phyloP scores from a whole-genome alignment of 35 echinoderm and acorn worm genomes.

The Patiria miniata region DNA sequence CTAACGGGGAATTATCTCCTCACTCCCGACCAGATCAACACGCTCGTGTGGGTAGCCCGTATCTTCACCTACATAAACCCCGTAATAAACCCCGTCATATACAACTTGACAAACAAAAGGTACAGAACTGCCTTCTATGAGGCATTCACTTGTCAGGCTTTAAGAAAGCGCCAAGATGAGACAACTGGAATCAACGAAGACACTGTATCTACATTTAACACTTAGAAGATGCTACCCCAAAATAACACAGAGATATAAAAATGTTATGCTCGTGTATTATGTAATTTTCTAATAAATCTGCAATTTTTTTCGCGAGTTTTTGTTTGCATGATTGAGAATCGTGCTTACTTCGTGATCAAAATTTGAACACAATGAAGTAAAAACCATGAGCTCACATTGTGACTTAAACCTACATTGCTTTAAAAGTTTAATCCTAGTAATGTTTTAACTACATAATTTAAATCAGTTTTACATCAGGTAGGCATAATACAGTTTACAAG shows the following conservation, averaged over 20 bases:
- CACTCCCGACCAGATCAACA: slow-evolving; percentile 6
- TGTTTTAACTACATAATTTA: too few relatives aligned
- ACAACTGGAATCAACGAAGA: neutral
- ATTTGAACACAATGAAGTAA: too few relatives aligned
- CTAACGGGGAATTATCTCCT: slow-evolving; percentile 22
- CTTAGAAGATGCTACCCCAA: neutral
- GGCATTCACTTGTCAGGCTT: neutral
- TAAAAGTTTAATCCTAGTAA: too few relatives aligned
- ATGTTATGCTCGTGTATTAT: neutral
- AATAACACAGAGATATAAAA: neutral
- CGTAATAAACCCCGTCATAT: slow-evolving; percentile 64
- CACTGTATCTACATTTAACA: neutral
- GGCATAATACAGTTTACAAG: too few relatives aligned
- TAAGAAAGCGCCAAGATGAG: neutral
- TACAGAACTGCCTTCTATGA: slow-evolving; percentile 56
- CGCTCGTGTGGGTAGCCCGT: slow-evolving; percentile 27
- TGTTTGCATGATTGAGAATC: too few relatives aligned
- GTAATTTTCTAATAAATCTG: too few relatives aligned
- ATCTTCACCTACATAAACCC: slow-evolving; percentile 72
- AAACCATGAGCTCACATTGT: too few relatives aligned
- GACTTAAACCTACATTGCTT: too few relatives aligned
- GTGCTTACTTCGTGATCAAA: too few relatives aligned
- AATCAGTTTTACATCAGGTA: too few relatives aligned
- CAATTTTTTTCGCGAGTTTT: too few relatives aligned
- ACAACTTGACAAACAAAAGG: slow-evolving; percentile 43